These are phyloP conservation scores for Noctua fimbriata DNA, from an alignment of 2,888 invertebrate species.

Conservation along the genomic window DNA sequence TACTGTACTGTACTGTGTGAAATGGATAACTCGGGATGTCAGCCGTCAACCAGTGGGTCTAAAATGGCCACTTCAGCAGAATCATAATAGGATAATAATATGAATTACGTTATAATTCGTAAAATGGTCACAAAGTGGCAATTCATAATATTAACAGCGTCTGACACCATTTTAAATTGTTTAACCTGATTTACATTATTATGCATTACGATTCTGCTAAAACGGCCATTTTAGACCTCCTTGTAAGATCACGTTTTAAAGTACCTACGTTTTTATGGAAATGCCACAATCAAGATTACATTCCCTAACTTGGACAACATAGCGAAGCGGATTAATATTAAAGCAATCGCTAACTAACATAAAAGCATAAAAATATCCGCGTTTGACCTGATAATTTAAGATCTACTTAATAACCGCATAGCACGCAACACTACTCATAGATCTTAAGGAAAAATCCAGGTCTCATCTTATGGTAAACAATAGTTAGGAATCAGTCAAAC, in stretches of 20 bases:
- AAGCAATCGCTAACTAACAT: neutral
- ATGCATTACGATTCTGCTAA: too few species aligned
- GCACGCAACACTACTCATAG: neutral
- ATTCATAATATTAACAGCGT: too few species aligned
- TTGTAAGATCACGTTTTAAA: too few species aligned
- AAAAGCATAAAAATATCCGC: neutral
- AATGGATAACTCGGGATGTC: neutral
- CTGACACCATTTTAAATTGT: too few species aligned
- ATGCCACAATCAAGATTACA: too few species aligned
- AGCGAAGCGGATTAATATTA: conserved; percentile 11
- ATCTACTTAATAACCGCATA: conserved; percentile 3
- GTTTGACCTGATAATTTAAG: neutral
- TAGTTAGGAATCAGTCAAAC: neutral
- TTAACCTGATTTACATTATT: too few species aligned
- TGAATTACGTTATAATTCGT: too few species aligned
- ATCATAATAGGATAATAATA: too few species aligned
- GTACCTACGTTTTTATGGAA: too few species aligned
- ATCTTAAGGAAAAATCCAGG: neutral
- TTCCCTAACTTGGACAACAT: neutral
- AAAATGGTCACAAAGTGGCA: too few species aligned
- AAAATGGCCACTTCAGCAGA: too few species aligned
- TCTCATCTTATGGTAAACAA: neutral
- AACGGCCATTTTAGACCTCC: too few species aligned
- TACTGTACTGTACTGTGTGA: neutral
- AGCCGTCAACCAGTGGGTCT: neutral